phyloP scores from a whole-genome alignment of 2,888 invertebrate genomes.

The Troides helena region DNA sequence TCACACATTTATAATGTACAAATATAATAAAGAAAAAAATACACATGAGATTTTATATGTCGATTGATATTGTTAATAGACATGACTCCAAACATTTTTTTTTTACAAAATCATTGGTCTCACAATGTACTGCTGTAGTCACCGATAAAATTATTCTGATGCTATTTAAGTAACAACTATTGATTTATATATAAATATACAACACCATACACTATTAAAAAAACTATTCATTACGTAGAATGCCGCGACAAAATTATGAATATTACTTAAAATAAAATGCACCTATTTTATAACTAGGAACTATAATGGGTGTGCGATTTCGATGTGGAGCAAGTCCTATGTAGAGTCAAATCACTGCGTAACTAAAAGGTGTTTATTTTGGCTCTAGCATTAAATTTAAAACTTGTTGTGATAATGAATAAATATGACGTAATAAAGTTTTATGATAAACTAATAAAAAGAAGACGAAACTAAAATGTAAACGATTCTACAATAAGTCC shows the following conservation, averaged over 20 bases:
- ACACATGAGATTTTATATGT: slow-evolving; percentile 3
- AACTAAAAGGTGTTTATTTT: slow-evolving; percentile 6
- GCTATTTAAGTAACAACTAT: slow-evolving; percentile 38
- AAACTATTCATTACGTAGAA: slow-evolving; percentile 38
- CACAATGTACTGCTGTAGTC: neutral
- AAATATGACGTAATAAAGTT: slow-evolving; percentile 21
- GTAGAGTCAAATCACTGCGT: slow-evolving; percentile 4
- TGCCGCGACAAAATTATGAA: slow-evolving; percentile 45
- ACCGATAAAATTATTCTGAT: slow-evolving; percentile 3
- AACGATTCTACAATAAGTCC: slow-evolving; percentile 48
- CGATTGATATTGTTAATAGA: neutral
- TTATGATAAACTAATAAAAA: slow-evolving; percentile 22
- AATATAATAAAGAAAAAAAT: neutral
- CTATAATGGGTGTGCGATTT: slow-evolving; percentile 46
- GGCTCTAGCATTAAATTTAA: neutral
- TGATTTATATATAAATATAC: slow-evolving; percentile 36
- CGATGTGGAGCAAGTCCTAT: slow-evolving; percentile 20
- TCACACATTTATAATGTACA: neutral
- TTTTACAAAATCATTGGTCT: slow-evolving; percentile 10
- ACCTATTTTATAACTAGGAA: slow-evolving; percentile 71
- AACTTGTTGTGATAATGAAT: slow-evolving; percentile 18
- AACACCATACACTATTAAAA: slow-evolving; percentile 39
- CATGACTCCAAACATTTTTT: neutral
- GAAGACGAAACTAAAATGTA: slow-evolving; percentile 31
- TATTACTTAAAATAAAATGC: slow-evolving; percentile 64